Base-by-base conservation (phyloP, 64 coral and sea anemone genomes). In the Montipora cactus region DNA sequence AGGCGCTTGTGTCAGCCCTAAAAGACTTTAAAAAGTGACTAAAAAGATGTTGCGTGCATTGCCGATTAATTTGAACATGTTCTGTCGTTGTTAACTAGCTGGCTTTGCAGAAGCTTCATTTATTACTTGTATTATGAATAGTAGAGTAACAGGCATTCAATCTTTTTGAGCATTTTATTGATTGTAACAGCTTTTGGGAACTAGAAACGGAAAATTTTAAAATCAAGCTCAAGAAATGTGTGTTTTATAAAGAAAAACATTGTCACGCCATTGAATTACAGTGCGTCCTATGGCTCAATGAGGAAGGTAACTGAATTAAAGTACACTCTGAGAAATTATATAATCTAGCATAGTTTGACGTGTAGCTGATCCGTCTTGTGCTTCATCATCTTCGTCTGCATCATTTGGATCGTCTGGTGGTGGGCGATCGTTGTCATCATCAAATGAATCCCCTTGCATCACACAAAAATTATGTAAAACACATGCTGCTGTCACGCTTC, bases 11-110 rank as follows among this genome's bases (percentile, higher is more conserved):
- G 67, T 70, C 67, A 70, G 75, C 16, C 28, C 44, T 77, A 47
- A 77, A 70, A 77, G 75, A 77, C 44, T 47, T 77, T 77, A 1
- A 77, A 77, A 77, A 77, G 75, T 47, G 75, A 77, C 44, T 77
- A 45, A 77, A 70, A 70, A 70, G 67, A 20, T 70, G 67, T 70
- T 70, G 67, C 67, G 4, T 69, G 67, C 67, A 69, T 69, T 69
- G 67, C 67, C 67, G 0, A 70, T 70, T 70, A 70, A 70, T 70
- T 70, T 70, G 67, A 18, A 70, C 67, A 70, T 70, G 67, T 20
- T 70, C 67, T 70, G 67, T 70, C 18, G 19, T 70, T 70, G 67
- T 70, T 18, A 70, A 70, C 67, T 70, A 70, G 67, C 67, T 70
- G 67, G 67, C 67, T 70, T 70, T 16, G 67, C 67, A 21, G 67